These are phyloP conservation scores for Harmothoe impar DNA, from an alignment of 2,888 invertebrate species.

Conservation along the genomic window DNA sequence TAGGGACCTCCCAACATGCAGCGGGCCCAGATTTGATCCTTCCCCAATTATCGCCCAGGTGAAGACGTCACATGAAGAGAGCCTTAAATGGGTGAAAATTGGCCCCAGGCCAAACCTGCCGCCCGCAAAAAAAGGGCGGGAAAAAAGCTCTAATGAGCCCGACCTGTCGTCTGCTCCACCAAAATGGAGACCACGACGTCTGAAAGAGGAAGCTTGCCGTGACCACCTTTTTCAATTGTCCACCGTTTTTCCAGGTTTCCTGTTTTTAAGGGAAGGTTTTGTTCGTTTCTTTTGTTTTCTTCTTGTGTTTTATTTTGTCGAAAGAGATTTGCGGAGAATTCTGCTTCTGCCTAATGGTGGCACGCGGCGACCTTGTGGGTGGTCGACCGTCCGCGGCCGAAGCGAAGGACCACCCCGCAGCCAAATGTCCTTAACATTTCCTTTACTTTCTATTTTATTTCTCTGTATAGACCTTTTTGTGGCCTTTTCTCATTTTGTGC, in stretches of 20 bases:
- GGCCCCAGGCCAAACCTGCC: not conserved
- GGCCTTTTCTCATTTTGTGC: not conserved
- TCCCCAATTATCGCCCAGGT: slow-evolving; percentile 32
- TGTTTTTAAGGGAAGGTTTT: not conserved
- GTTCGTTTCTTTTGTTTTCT: not conserved
- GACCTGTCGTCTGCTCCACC: not conserved
- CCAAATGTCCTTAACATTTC: no score
- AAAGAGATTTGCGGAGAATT: not conserved
- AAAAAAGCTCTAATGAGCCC: slow-evolving; percentile 31
- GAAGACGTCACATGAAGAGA: slow-evolving; percentile 1
- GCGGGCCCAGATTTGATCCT: not conserved
- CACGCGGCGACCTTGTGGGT: not conserved
- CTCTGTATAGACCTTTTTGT: not conserved
- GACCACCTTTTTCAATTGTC: slow-evolving; percentile 24
- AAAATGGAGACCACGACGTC: not conserved
- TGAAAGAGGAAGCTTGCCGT: not conserved
- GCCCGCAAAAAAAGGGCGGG: slow-evolving; percentile 2
- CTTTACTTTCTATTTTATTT: no score
- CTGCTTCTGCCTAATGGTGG: not conserved
- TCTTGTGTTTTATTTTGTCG: not conserved
- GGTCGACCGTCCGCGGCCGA: not conserved
- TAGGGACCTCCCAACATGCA: not conserved
- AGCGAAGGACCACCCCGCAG: no score
- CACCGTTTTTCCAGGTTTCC: not conserved
- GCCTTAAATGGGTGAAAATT: slow-evolving; percentile 7